A percentile compares a stretch with the other conserved stretches of the same genome.
Conservation (phyloP, 2,888 invertebrate genomes). For the Actias luna region DNA sequence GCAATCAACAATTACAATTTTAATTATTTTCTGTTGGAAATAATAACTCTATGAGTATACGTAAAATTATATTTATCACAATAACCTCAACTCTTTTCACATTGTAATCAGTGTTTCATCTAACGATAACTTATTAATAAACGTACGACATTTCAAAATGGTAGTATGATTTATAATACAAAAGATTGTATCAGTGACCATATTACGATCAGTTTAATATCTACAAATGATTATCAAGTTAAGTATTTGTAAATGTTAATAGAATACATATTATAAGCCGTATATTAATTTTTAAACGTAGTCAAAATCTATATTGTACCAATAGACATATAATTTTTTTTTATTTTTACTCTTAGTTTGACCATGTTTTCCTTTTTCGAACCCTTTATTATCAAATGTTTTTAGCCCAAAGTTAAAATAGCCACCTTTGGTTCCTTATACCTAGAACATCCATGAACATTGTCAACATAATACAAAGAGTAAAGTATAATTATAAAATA, state of each 20-base stretch:
- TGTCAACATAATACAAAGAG: neutral
- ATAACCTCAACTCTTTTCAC: neutral
- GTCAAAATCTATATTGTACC: too few species aligned
- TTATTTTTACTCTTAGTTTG: too few species aligned
- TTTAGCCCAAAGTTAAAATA: too few species aligned
- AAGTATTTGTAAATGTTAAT: neutral
- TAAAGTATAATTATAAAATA: neutral
- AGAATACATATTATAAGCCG: neutral
- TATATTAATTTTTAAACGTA: too few species aligned
- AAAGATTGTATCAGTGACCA: constrained; percentile 1
- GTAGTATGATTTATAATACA: neutral
- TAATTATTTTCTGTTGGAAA: neutral
- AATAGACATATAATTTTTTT: neutral
- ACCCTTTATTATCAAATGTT: too few species aligned
- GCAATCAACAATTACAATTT: neutral
- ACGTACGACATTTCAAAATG: constrained; percentile 1
- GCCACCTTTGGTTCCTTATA: too few species aligned
- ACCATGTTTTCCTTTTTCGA: too few species aligned
- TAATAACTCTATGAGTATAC: neutral
- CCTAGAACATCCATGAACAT: too few species aligned
- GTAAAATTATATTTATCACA: neutral
- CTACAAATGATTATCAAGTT: constrained; percentile 1
- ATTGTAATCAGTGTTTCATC: neutral
- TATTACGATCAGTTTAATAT: neutral
- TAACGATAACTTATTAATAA: neutral